These are phyloP conservation scores for Maccullochella peelii DNA, from an alignment of 2,113 vertebrate species.

Conservation along the genomic window DNA sequence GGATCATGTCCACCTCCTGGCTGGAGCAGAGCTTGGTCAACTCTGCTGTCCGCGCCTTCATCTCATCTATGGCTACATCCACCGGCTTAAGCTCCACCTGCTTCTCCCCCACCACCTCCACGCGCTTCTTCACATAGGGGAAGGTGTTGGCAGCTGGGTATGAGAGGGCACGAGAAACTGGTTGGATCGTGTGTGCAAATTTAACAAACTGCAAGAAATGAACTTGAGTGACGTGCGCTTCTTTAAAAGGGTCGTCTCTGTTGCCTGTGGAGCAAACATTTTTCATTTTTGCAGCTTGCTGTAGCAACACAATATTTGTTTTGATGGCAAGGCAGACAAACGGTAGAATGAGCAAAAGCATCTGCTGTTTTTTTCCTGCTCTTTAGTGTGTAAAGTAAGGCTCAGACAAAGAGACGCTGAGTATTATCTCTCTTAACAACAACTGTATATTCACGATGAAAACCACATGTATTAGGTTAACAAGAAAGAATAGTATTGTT, in stretches of 20 bases:
- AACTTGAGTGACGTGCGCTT: too few species aligned
- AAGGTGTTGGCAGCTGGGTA: conserved; percentile 90
- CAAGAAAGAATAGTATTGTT: not conserved
- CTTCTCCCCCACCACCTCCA: conserved; percentile 91
- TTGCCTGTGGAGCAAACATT: not conserved
- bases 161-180: not conserved
- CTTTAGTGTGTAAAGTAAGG: not conserved
- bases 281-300: not conserved
- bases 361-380: not conserved
- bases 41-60: conserved; percentile 92
- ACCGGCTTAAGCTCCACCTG: conserved; percentile 95
- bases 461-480: not conserved
- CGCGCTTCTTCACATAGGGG: conserved; percentile 96
- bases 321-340: not conserved
- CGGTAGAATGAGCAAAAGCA: not conserved
- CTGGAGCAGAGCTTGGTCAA: conserved; percentile 91
- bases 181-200: not conserved
- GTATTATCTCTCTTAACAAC: not conserved
- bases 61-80: conserved; percentile 96
- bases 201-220: not conserved
- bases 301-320: not conserved
- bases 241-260: too few species aligned
- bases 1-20: conserved; percentile 95
- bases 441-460: not conserved
- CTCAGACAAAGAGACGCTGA: not conserved